Evolutionary conservation across 2,888 invertebrate species (phyloP), one percentile per base, ranked within the genome.

Genomic region (Kuschelorhynchus macadamiae): DNA sequence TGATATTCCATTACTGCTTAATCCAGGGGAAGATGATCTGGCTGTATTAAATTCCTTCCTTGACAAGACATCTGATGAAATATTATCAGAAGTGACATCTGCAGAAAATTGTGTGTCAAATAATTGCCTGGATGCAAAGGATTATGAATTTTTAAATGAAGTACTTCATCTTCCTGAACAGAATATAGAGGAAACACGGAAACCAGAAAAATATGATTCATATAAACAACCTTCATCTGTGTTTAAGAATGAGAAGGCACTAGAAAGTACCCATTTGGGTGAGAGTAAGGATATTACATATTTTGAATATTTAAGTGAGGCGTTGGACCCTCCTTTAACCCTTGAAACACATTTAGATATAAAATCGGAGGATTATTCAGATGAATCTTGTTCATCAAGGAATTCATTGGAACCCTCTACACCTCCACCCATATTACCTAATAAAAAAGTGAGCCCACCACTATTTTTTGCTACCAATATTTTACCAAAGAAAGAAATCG

Each of bases 1-100:
- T 63, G 81, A 82, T 72, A 82, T 83, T 57, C 83, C 83, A 0
- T 69, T 82, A 16, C 70, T 82, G n/a, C 71, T 83, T 36, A 81
- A 83, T 65, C 76, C 78, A 14, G 77, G 79, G 9, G 80, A 82
- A 59, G 81, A 82, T 72, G 80, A 82, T 63, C 72, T 80, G 71
- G 78, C 77, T 32, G 72, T 82, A 42, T 72, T 82, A 30, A 80
- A 80, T 73, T 80, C 82, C 0, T 78, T 80, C 60, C 76, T 81
- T 57, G 83, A 82, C 65, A 79, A 77, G 67, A 80, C 77, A 44
- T 78, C 82, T 1, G 81, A 83, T 47, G 82, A 82, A 74, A 79
- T 83, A 33, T 72, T 83, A 70, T 79, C 81, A 9, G 82, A 82
- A 59, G 75, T 80, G 49, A 74, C 75, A 1, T n/a, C n/a, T n/a